Conservation (phyloP, 2,888 invertebrate species). For the Sericinus montela region DNA sequence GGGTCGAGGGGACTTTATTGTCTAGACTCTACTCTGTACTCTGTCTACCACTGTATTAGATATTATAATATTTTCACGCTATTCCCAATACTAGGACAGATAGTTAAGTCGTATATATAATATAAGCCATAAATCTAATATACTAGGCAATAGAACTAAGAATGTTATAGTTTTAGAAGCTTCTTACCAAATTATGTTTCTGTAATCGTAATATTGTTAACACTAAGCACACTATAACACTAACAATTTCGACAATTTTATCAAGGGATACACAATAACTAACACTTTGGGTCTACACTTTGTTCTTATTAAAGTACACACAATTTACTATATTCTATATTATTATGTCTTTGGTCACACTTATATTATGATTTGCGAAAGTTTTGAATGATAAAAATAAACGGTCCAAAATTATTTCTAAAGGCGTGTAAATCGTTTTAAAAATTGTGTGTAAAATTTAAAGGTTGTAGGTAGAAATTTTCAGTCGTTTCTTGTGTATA, state of each 20-base stretch:
- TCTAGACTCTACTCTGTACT: too few relatives aligned
- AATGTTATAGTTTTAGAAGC: constrained; percentile 13
- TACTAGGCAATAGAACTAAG: too few relatives aligned
- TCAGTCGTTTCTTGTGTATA: constrained; percentile 78
- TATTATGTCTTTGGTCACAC: constrained; percentile 60
- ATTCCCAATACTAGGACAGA: too few relatives aligned
- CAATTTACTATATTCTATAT: constrained; percentile 34
- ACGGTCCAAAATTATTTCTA: constrained; percentile 61
- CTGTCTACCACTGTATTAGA: too few relatives aligned
- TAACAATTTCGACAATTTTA: constrained; percentile 41
- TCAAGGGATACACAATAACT: constrained; percentile 36
- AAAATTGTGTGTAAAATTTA: constrained; percentile 66
- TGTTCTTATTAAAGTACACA: constrained; percentile 24
- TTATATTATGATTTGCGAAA: constrained; percentile 37
- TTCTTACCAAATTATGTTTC: constrained; percentile 46
- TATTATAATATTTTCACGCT: too few relatives aligned
- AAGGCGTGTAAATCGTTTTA: constrained; percentile 63
- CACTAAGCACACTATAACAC: constrained; percentile 53
- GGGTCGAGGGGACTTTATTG: too few relatives aligned
- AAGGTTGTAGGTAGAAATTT: constrained; percentile 73
- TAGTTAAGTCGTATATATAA: too few relatives aligned
- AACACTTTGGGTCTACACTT: constrained; percentile 33
- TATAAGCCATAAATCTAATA: too few relatives aligned
- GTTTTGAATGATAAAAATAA: constrained; percentile 49
- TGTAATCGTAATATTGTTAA: constrained; percentile 29